Base-by-base conservation (phyloP, 2,113 vertebrate genomes). In the Sander vitreus region DNA sequence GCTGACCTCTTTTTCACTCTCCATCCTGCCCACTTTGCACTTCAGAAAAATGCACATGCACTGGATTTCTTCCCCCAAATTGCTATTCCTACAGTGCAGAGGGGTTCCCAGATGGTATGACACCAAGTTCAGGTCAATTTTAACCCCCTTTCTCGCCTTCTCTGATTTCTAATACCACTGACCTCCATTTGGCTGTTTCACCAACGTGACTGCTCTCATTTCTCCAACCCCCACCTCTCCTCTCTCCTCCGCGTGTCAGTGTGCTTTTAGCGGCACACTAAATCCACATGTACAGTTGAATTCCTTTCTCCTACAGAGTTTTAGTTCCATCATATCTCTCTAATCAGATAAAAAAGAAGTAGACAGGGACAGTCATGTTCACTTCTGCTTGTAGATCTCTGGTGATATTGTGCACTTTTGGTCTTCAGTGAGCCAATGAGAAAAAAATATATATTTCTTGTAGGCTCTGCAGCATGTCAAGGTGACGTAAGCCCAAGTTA, bases 151-250 rank as follows among this genome's bases (percentile, higher is more conserved):
- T 65, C 65, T 62, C 3, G 0, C 36, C 73, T 45, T 58, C 60
- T 59, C 53, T 66, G 9, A 10, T 43, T 71, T 69, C 79, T 78
- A 36, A 73, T 30, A 85, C 51, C 62, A 67, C 74, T 72, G 85
- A 83, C 78, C 86, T 91, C 77, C 60, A 89, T 91, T 88, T 85
- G 60, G 5, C 36, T 27, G 53, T 80, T 83, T 80, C 45, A 70
- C 25, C 36, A 82, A 62, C 51, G 55, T 19, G 6, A 23, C 55
- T 25, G 57, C 75, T 81, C 51, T 69, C 16, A 19, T 79, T 73
- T 45, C 57, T 58, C 47, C 62, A 57, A 5, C 64, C 36, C 71
- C 66, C 76, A 21, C 43, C 50, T n/a, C 70, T 23, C 10, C 16
- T 13, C 50, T 50, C 36, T 21, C 21, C 23, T 71, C n/a, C 65